These are phyloP conservation scores for Dendronephthya gigantea DNA, from an alignment of 64 coral and sea anemone species.

Conservation along the genomic window DNA sequence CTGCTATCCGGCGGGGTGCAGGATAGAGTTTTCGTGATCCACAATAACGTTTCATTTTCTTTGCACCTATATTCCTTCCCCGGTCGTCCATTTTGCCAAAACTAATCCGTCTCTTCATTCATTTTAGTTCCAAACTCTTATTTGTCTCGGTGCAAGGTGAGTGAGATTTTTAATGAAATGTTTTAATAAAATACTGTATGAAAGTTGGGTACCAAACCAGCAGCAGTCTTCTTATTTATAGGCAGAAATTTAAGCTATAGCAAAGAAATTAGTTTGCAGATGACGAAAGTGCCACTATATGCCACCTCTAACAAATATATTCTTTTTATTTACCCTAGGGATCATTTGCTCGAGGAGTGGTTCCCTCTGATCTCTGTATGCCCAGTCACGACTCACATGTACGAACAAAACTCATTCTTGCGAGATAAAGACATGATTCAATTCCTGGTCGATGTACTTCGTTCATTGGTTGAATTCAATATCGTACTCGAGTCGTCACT, in stretches of 20 bases:
- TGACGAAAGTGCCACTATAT: no score
- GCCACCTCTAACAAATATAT: not conserved
- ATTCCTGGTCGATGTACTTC: constrained; percentile 75
- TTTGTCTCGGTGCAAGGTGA: constrained; percentile 82
- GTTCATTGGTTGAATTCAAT: constrained; percentile 76
- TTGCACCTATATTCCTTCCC: no score
- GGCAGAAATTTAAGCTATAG: no score
- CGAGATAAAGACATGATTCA: constrained; percentile 66
- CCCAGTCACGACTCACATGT: constrained; percentile 89
- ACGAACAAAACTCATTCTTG: constrained; percentile 79
- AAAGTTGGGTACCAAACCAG: no score
- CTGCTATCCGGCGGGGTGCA: no score
- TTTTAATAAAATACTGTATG: not conserved
- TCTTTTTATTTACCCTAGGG: constrained; percentile 28
- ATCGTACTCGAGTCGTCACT: constrained; percentile 80
- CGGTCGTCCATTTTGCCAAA: not conserved
- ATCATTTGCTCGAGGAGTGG: constrained; percentile 89
- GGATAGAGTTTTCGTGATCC: no score
- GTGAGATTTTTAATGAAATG: not conserved
- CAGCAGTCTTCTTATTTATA: no score
- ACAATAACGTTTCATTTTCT: no score
- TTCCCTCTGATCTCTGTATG: constrained; percentile 78
- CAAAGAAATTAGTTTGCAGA: no score
- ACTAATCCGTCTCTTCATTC: not conserved
- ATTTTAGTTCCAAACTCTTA: constrained; percentile 80